A percentile compares a stretch with the other conserved stretches of the same genome.
phyloP scores from a whole-genome alignment of 2,888 invertebrate species.

The Ophion obscuratus region DNA sequence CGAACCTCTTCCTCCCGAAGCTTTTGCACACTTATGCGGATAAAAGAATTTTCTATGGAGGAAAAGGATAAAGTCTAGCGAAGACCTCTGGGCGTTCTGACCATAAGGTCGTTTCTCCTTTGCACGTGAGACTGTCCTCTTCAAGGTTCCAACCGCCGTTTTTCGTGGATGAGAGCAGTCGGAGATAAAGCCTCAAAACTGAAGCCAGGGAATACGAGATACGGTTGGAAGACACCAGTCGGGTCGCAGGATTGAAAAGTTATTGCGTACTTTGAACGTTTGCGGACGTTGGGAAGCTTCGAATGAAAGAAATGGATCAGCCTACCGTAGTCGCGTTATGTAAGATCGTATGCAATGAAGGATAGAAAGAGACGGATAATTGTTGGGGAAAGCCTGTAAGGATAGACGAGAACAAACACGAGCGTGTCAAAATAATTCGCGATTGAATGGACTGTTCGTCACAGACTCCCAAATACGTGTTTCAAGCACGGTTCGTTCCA shows the following conservation, averaged over 20 bases:
- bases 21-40: slow-evolving; percentile 45
- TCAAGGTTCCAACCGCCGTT: slow-evolving; percentile 15
- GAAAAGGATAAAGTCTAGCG: slow-evolving; percentile 55
- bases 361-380: not conserved
- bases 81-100: slow-evolving; percentile 13
- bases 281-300: not conserved
- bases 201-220: slow-evolving; percentile 7
- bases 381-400: too few relatives aligned
- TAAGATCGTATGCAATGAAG: not conserved
- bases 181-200: slow-evolving; percentile 33
- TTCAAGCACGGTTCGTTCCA: too few relatives aligned
- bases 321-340: not conserved
- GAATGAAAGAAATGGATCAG: not conserved
- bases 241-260: slow-evolving; percentile 14
- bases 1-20: slow-evolving; percentile 54
- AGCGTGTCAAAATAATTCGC: too few relatives aligned
- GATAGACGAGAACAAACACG: too few relatives aligned
- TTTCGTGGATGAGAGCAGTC: slow-evolving; percentile 10
- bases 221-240: not conserved
- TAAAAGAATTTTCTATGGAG: slow-evolving; percentile 53
- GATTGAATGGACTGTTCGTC: too few relatives aligned
- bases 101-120: slow-evolving; percentile 49
- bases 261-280: not conserved
- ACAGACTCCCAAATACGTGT: too few relatives aligned
- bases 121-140: slow-evolving; percentile 24